Conservation (phyloP, 2,797 vertebrate genomes). For the Scolopax bukidnonensis region DNA sequence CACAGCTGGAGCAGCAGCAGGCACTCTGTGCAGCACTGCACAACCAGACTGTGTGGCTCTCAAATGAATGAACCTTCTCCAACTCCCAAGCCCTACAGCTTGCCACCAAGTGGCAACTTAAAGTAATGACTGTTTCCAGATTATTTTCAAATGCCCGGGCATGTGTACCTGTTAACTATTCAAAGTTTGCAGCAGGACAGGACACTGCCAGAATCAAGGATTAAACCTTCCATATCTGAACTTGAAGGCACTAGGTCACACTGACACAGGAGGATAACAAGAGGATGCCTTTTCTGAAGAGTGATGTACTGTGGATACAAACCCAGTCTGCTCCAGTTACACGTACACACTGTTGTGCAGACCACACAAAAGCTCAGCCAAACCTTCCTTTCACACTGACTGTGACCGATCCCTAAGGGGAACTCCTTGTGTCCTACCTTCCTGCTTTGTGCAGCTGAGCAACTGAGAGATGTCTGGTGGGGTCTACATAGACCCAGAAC, state of each 20-base stretch:
- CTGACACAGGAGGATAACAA: neutral
- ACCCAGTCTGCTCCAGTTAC: neutral
- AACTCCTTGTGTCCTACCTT: neutral
- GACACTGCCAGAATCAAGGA: neutral
- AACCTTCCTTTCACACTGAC: neutral
- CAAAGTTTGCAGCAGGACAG: neutral
- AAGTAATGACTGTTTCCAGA: neutral
- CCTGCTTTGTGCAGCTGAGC: neutral
- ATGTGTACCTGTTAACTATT: too few relatives aligned
- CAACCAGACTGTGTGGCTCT: fast-evolving
- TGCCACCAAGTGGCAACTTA: neutral
- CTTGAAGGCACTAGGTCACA: neutral
- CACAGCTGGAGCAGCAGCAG: neutral
- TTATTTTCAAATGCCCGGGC: neutral
- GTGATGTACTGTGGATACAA: neutral
- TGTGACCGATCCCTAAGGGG: neutral
- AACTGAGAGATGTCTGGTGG: neutral
- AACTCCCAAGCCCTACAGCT: neutral
- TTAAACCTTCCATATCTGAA: neutral
- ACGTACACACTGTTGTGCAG: fast-evolving
- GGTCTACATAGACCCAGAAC: neutral
- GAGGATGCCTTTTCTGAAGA: neutral
- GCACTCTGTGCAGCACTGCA: neutral
- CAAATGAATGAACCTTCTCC: neutral
- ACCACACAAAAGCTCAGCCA: neutral